Base-by-base conservation (phyloP, 2,888 invertebrate genomes). In the Pheosia tremula region DNA sequence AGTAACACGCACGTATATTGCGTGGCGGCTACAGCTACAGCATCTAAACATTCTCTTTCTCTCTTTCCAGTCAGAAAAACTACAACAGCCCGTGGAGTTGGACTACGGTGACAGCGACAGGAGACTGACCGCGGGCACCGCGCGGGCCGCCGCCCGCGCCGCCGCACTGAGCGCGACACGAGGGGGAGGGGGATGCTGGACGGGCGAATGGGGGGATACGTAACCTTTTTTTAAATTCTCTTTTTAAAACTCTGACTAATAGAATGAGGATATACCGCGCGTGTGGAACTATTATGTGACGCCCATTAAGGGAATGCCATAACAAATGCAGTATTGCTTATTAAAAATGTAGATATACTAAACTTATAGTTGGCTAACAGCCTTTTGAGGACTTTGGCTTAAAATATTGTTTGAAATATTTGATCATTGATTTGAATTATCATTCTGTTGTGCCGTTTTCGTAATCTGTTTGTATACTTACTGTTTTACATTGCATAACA, bases 81-180 rank as follows among this genome's bases (percentile, higher is more conserved):
- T 95, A 95, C 92, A 91, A 89, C 83, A 94, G 93, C 82, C 95
- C 95, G 58, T 95, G 95, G 95, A 94, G 93, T 88, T 95, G 95
- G 95, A 95, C 95, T 73, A 94, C 94, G 69, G 95, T 95, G 83
- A 94, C 95, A 0, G 95, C 95, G 60, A 94, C 95, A 67, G 95
- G 95, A 50, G 95, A 95, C 95, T 95, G 95, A 95, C 95, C 94
- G 81, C 83, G 89, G 80, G 87, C 94, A 84, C 94, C 94, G 95
- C 91, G 94, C 85, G 91, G 90, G 90, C 90, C 88, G 63, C 82
- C 88, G 85, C 90, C 91, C 79, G 89, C 91, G 87, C 91, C 80
- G 71, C 87, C 86, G 80, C 87, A 84, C 72, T 89, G 85, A 87
- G 75, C 83, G 78, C 79, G 71, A 66, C 74, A 70, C 74, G 72